Percentiles rank a stretch among this genome's conserved stretches.
phyloP scores from a whole-genome alignment of 2,888 invertebrate genomes.

The Microctonus aethiopoides region DNA sequence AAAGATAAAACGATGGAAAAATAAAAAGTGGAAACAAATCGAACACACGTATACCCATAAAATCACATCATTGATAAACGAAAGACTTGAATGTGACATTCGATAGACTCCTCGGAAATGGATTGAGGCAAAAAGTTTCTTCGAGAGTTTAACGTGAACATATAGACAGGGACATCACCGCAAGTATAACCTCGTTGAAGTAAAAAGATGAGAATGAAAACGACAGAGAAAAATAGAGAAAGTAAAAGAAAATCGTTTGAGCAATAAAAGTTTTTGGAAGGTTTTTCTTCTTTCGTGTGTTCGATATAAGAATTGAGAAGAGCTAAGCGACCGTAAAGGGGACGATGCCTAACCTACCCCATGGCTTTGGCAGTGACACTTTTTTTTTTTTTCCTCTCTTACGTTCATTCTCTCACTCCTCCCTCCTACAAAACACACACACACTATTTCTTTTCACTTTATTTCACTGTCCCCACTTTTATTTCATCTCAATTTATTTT shows the following conservation, averaged over 20 bases:
- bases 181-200: conserved; percentile 1
- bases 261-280: conserved; percentile 25
- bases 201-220: conserved; percentile 10
- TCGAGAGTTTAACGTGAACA: conserved; percentile 26
- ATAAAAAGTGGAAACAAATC: neutral
- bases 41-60: neutral
- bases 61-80: conserved; percentile 20
- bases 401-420: neutral
- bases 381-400: conserved; percentile 45
- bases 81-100: conserved; percentile 23
- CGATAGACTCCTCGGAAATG: conserved; percentile 17
- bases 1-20: neutral
- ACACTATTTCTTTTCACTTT: conserved; percentile 17
- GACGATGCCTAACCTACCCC: conserved; percentile 60
- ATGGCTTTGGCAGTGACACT: conserved; percentile 59
- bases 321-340: conserved; percentile 31
- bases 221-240: conserved; percentile 37
- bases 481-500: conserved; percentile 1
- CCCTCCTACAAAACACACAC: neutral
- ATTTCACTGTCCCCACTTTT: conserved; percentile 20
- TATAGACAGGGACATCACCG: conserved; percentile 14
- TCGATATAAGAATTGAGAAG: conserved; percentile 26
- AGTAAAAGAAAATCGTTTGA: conserved; percentile 32
- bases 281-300: conserved; percentile 23
- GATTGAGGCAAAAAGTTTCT: conserved; percentile 20